Evolutionary conservation across 2,888 invertebrate species (phyloP).

Genomic region (Melangyna quadrimaculata): DNA sequence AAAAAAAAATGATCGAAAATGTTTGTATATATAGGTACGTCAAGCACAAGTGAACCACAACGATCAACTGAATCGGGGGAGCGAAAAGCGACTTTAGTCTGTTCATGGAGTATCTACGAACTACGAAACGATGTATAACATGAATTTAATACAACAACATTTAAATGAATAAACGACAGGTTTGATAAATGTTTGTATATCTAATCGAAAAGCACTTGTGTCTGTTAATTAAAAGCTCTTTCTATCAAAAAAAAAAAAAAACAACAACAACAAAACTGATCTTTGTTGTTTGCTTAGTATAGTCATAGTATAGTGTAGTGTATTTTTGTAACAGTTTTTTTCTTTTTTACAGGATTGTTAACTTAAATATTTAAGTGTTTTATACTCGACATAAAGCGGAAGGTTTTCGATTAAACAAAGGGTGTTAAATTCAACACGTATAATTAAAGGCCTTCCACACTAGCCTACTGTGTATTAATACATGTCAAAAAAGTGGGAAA

Average conservation of each 20-base stretch:
- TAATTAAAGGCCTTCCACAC: no score
- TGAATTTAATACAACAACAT: not conserved
- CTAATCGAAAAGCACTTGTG: constrained; percentile 22
- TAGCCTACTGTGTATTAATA: no score
- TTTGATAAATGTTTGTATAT: constrained; percentile 19
- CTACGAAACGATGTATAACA: not conserved
- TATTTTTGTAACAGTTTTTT: no score
- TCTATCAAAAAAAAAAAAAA: no score
- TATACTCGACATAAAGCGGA: no score
- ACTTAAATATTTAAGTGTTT: no score
- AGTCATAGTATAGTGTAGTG: not conserved
- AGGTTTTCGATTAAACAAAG: no score
- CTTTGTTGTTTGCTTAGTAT: not conserved
- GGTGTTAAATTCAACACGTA: no score
- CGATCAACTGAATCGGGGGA: constrained; percentile 53
- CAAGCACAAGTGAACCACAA: constrained; percentile 16
- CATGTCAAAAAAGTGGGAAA: no score
- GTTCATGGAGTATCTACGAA: not conserved
- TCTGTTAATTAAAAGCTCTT: constrained; percentile 40
- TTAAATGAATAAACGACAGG: not conserved
- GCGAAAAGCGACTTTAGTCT: not conserved
- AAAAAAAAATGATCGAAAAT: not conserved
- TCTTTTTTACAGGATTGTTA: no score
- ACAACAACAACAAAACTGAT: not conserved
- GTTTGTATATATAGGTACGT: no score